Conservation (phyloP, 2,113 vertebrate genomes). For the Brevimyrus niger region DNA sequence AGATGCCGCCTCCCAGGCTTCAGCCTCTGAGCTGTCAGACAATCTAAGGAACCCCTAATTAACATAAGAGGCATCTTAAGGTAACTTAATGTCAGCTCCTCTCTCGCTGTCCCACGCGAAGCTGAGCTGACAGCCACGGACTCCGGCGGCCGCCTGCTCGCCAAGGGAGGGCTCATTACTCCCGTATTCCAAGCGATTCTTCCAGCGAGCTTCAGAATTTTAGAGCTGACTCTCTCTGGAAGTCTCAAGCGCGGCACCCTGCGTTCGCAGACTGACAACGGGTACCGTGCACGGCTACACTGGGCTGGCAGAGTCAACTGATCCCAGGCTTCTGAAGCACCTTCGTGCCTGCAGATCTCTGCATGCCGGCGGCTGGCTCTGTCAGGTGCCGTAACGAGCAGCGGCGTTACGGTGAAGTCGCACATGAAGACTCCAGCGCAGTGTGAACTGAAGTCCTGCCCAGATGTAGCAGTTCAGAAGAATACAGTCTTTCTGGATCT, state of each 20-base stretch:
- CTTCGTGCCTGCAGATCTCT: background rate
- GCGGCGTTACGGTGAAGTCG: background rate
- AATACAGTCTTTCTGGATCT: background rate
- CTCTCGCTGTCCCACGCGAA: background rate
- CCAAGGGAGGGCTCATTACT: background rate
- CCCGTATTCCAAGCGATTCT: background rate
- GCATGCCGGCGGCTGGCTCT: background rate
- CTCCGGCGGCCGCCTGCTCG: background rate
- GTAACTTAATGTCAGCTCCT: constrained; percentile 14
- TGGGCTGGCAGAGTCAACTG: background rate
- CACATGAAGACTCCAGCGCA: background rate
- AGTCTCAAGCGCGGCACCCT: background rate
- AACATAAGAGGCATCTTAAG: constrained; percentile 35
- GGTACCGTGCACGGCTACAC: background rate
- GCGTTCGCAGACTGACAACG: background rate
- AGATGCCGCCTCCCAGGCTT: constrained; percentile 16
- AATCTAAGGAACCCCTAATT: constrained; percentile 55
- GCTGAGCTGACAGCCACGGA: background rate
- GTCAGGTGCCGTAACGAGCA: background rate
- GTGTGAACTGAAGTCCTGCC: constrained; percentile 2
- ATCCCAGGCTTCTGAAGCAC: background rate
- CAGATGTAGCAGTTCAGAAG: background rate
- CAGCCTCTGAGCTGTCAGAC: constrained; percentile 48
- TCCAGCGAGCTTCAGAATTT: background rate
- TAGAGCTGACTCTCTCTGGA: background rate